Evolutionary conservation across 2,113 vertebrate species (phyloP).

Genomic region (Asarcornis scutulata): DNA sequence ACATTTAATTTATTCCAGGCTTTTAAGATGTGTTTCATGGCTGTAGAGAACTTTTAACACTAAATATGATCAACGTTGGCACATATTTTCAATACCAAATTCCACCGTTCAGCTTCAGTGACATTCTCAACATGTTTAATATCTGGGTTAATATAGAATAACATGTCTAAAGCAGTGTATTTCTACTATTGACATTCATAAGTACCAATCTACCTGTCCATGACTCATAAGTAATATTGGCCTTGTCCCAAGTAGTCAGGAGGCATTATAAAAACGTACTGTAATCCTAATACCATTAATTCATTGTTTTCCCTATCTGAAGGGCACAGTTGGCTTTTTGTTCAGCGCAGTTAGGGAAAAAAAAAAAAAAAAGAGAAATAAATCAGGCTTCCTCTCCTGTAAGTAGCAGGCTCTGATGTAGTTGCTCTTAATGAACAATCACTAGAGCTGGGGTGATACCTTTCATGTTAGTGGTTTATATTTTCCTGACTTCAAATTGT

Average conservation of each 20-base stretch:
- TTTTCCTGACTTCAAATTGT: neutral
- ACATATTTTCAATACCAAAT: neutral
- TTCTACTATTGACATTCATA: neutral
- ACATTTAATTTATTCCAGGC: slow-evolving; percentile 47
- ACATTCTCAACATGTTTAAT: neutral
- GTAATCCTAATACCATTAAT: neutral
- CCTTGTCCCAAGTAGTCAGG: neutral
- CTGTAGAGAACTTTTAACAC: slow-evolving; percentile 7
- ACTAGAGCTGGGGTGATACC: neutral
- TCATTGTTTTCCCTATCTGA: neutral
- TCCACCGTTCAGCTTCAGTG: neutral
- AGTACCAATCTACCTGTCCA: neutral
- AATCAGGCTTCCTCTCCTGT: neutral
- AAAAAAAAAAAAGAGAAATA: neutral
- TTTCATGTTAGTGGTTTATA: neutral
- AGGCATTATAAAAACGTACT: neutral
- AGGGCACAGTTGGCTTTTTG: neutral
- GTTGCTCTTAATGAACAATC: neutral
- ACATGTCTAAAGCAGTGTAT: neutral
- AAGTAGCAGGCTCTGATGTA: neutral
- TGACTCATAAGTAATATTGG: neutral
- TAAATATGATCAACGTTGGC: slow-evolving; percentile 3
- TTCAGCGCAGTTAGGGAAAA: neutral
- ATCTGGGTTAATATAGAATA: neutral
- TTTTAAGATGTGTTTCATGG: slow-evolving; percentile 1